Conservation (phyloP, 2,797 vertebrate species). For the Acanthis flammea region DNA sequence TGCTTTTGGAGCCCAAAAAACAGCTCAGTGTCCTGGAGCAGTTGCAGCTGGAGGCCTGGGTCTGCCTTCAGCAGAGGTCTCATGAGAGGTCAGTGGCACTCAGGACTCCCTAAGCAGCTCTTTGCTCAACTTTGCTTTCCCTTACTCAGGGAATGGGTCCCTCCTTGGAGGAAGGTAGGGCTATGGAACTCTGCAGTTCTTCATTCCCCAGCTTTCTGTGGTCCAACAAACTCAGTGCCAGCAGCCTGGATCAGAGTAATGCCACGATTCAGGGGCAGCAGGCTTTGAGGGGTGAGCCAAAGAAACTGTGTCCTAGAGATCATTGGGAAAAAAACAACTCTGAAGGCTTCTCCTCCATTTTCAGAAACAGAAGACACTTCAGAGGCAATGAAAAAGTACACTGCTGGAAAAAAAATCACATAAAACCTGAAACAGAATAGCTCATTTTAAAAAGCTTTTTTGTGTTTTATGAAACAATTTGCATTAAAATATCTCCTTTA, state of each 20-base stretch:
- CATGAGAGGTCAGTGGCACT: background rate
- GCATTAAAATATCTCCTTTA: background rate
- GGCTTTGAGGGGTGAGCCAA: background rate
- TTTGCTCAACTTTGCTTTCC: background rate
- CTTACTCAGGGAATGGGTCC: accelerated
- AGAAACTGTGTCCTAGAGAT: background rate
- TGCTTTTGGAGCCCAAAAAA: background rate
- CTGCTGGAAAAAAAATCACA: background rate
- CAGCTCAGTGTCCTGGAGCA: background rate
- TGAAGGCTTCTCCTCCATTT: background rate
- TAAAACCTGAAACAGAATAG: background rate
- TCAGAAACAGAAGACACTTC: background rate
- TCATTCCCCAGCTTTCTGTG: background rate
- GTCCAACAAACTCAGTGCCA: background rate
- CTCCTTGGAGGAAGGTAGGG: background rate
- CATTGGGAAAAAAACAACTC: background rate
- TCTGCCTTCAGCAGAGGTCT: background rate
- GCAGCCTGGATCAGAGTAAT: background rate
- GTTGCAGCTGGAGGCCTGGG: background rate
- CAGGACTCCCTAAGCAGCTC: background rate
- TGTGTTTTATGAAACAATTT: background rate
- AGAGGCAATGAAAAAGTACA: background rate
- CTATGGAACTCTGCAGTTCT: background rate
- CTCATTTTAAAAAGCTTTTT: background rate
- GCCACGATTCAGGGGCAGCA: background rate